Evolutionary conservation across 2,888 invertebrate species (phyloP).

Genomic region (Dichetophora obliterata): DNA sequence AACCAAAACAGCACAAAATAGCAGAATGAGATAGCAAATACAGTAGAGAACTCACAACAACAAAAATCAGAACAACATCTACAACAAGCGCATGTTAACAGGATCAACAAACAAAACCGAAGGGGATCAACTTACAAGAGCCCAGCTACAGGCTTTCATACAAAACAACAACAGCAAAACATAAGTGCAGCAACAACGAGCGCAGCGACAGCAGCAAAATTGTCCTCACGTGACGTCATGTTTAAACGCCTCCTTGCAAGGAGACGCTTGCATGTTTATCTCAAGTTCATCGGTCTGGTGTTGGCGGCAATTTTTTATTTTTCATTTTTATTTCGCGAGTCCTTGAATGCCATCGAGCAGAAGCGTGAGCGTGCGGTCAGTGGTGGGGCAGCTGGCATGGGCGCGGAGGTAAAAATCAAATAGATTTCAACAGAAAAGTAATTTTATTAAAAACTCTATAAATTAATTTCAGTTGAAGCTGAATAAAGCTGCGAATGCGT

Average conservation of each 20-base stretch:
- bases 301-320: slow-evolving; percentile 65
- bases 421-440: background rate
- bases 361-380: slow-evolving; percentile 53
- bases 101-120: slow-evolving; percentile 11
- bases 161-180: background rate
- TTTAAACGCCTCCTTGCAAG: slow-evolving; percentile 63
- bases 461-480: slow-evolving; percentile 46
- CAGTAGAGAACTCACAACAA: background rate
- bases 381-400: background rate
- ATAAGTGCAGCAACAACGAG: background rate
- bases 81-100: background rate
- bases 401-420: background rate
- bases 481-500: slow-evolving; percentile 48
- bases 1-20: background rate
- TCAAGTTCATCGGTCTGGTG: slow-evolving; percentile 63
- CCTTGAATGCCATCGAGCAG: slow-evolving; percentile 67
- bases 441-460: too few relatives aligned
- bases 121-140: slow-evolving; percentile 23
- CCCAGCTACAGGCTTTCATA: background rate
- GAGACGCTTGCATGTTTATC: slow-evolving; percentile 64
- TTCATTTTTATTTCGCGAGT: slow-evolving; percentile 66
- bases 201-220: background rate
- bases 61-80: slow-evolving; percentile 1
- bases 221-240: slow-evolving; percentile 50
- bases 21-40: background rate